Conservation (phyloP, 1,140 invertebrate species). For the Chrysopa pallens region DNA sequence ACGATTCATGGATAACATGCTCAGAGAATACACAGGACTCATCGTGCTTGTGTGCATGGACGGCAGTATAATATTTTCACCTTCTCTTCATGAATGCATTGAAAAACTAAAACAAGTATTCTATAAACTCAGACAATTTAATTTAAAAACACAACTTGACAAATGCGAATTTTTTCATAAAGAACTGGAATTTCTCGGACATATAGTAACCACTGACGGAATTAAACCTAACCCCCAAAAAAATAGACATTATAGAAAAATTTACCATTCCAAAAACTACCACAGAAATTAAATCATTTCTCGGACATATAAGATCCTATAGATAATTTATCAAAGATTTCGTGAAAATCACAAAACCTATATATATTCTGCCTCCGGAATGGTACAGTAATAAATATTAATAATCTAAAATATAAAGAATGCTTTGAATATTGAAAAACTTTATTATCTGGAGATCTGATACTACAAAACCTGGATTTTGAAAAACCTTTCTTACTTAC, state of each 20-base stretch:
- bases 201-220: slow-evolving; percentile 9
- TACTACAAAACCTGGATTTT: slow-evolving; percentile 19
- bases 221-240: slow-evolving; percentile 12
- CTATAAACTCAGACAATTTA: slow-evolving; percentile 6
- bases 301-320: slow-evolving; percentile 15
- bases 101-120: slow-evolving; percentile 8
- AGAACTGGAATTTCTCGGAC: slow-evolving; percentile 11
- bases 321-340: slow-evolving; percentile 12
- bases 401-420: slow-evolving; percentile 7
- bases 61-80: slow-evolving; percentile 6
- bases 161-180: slow-evolving; percentile 11
- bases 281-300: slow-evolving; percentile 12
- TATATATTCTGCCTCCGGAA: slow-evolving; percentile 4
- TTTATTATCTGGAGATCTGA: slow-evolving; percentile 8
- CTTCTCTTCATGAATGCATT: slow-evolving; percentile 9
- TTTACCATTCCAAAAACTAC: slow-evolving; percentile 9
- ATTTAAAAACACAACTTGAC: slow-evolving; percentile 11
- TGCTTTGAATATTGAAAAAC: slow-evolving; percentile 9
- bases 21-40: slow-evolving; percentile 12
- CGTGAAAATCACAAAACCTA: slow-evolving; percentile 9
- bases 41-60: slow-evolving; percentile 16
- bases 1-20: slow-evolving; percentile 18
- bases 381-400: slow-evolving; percentile 1
- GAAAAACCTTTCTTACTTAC: slow-evolving; percentile 15
- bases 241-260: slow-evolving; percentile 10